A percentile compares a stretch with the other conserved stretches of the same genome.
Conservation (phyloP, 2,113 vertebrate species). For the Stegostoma tigrinum region DNA sequence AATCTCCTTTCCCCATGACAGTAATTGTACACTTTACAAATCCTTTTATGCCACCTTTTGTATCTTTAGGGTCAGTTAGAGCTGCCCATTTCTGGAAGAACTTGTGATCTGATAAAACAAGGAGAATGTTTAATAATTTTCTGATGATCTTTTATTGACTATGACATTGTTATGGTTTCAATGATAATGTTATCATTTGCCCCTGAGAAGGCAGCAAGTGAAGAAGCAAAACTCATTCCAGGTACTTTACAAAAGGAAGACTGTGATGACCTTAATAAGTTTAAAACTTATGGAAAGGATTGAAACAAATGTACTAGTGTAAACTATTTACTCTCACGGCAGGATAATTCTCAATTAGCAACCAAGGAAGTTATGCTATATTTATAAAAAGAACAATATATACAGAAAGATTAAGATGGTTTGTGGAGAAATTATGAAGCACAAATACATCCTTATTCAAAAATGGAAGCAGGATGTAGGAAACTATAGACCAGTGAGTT, state of each 20-base stretch:
- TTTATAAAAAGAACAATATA: not conserved
- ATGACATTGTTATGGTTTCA: not conserved
- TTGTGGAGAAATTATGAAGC: not conserved
- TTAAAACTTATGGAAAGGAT: not conserved
- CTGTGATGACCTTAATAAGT: not conserved
- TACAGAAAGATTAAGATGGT: not conserved
- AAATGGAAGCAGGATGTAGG: no score
- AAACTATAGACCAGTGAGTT: no score
- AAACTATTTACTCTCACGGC: not conserved
- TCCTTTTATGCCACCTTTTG: conserved; percentile 74
- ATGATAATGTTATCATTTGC: not conserved
- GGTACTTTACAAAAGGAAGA: not conserved
- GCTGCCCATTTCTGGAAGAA: conserved; percentile 94
- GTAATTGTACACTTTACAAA: conserved; percentile 81
- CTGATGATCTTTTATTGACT: not conserved
- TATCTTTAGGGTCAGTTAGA: conserved; percentile 79
- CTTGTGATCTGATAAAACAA: conserved; percentile 64
- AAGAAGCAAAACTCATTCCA: not conserved
- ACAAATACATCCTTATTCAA: no score
- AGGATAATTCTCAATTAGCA: not conserved
- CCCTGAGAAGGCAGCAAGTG: not conserved
- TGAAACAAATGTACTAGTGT: not conserved
- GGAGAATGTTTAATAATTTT: conserved; percentile 15
- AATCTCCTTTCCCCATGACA: conserved; percentile 67
- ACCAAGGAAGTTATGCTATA: not conserved